phyloP scores from a whole-genome alignment of 2,888 invertebrate genomes.

The Xanthorhoe spadicearia region DNA sequence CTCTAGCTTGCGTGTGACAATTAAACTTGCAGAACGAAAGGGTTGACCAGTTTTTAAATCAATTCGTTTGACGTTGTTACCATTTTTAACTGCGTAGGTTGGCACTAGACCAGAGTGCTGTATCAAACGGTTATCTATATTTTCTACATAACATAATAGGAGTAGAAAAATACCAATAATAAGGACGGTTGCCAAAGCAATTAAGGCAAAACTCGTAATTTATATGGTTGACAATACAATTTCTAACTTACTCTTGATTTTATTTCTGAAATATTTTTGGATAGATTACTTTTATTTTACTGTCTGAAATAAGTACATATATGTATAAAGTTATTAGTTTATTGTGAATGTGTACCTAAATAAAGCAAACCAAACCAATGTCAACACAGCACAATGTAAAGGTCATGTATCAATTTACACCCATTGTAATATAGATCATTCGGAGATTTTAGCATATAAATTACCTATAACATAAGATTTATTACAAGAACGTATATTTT shows the following conservation, averaged over 20 bases:
- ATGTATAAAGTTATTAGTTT: background rate
- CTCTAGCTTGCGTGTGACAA: no score
- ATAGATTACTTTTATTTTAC: conserved; percentile 6
- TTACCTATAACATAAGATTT: conserved; percentile 6
- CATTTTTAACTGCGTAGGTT: no score
- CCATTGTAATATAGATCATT: conserved; percentile 9
- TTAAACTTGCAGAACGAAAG: no score
- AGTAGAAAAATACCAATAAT: no score
- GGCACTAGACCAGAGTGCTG: no score
- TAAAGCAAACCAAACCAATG: conserved; percentile 22
- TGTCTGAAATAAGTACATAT: no score
- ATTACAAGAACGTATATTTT: conserved; percentile 7
- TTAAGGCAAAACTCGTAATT: background rate
- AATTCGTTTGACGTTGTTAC: no score
- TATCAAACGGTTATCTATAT: no score
- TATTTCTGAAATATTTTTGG: conserved; percentile 4
- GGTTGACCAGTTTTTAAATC: no score
- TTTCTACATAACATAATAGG: no score
- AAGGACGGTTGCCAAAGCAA: background rate
- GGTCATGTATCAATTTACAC: conserved; percentile 20
- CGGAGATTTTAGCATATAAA: conserved; percentile 8
- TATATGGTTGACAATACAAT: conserved; percentile 1
- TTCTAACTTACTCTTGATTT: background rate
- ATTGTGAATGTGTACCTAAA: conserved; percentile 7
- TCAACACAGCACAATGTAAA: conserved; percentile 8